Evolutionary conservation across 2,888 invertebrate genomes (phyloP).

Genomic region (Diarsia rubi): DNA sequence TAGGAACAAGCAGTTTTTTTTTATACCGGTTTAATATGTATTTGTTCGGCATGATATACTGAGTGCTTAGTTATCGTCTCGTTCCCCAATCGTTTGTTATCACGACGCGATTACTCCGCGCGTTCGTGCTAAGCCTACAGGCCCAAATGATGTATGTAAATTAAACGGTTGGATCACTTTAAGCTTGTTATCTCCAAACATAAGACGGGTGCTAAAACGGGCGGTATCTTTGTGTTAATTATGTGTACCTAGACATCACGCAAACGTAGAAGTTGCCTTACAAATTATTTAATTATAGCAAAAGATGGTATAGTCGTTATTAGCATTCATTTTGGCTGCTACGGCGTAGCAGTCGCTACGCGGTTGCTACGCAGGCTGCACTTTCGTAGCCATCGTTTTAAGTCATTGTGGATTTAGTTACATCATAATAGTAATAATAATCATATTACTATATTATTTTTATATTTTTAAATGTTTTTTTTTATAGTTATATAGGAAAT

Average conservation of each 20-base stretch:
- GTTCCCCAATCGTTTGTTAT: too few relatives aligned
- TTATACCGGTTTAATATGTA: too few relatives aligned
- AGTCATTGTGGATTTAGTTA: not conserved
- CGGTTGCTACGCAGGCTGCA: conserved; percentile 22
- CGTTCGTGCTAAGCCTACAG: not conserved
- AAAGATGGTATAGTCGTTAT: not conserved
- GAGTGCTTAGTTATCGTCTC: too few relatives aligned
- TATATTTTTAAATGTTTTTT: too few relatives aligned
- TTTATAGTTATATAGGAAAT: too few relatives aligned
- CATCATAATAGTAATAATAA: too few relatives aligned
- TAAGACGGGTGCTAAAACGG: conserved; percentile 6
- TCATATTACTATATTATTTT: too few relatives aligned
- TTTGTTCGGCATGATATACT: too few relatives aligned
- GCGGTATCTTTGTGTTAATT: conserved; percentile 19
- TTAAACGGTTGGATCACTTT: conserved; percentile 33
- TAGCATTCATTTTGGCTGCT: conserved; percentile 3
- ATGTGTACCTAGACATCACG: not conserved
- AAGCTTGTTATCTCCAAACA: conserved; percentile 39
- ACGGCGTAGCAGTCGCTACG: conserved; percentile 44
- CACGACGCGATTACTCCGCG: too few relatives aligned
- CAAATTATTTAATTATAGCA: not conserved
- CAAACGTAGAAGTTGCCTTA: not conserved
- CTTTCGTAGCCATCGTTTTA: conserved; percentile 15
- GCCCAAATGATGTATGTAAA: conserved; percentile 43
- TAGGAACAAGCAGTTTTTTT: too few relatives aligned